Evolutionary conservation across 2,797 vertebrate species (phyloP), one percentile per base, ranked within the genome.

Genomic region (Benthosema pterotum): DNA sequence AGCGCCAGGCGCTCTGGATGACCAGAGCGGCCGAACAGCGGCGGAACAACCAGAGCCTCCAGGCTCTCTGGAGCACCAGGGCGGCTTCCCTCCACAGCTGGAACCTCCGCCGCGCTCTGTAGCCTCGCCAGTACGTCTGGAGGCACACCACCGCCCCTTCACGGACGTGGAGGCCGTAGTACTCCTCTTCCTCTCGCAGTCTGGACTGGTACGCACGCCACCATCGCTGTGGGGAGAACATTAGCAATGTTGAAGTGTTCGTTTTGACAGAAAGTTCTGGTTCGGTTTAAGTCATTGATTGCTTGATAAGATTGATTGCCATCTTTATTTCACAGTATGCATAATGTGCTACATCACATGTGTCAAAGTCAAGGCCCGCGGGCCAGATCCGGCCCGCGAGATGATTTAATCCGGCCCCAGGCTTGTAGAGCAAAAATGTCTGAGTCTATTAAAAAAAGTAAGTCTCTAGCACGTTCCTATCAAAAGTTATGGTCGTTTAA

Each of bases 1-100:
- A 90, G 74, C 93, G 92, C 97, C 97, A 99, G 47, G 91, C 87
- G 0, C 93, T 82, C 87, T 99, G 98, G 69, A 99, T 94, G 52
- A 92, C 88, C 52, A 90, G 15, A 8, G 96, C 95, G 0, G 98
- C 96, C 0, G 54, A 4, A 1, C 90, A 87, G 51, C 91, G 92
- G 0, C 69, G 84, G 43, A 53, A 71, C n/a, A 65, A 58, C 42
- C 78, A 81, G 32, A 84, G 80, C 77, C 93, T 92, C 96, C 96
- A 98, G 15, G 80, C 86, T 67, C 78, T 94, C 89, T 99, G 98
- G 60, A 99, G 93, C 56, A 95, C 78, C 9, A 92, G 45, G n/a
- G 91, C 90, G 0, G 97, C 94, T 5, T 88, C 69, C 19, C 85
- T 93, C 84, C 93, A 90, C 70, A 90, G 91, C 69, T 91, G 78